Percentiles rank a stretch among this genome's conserved stretches.
These are phyloP conservation scores for Caenorhabditis sp. DNA, from an alignment of 2,888 invertebrate species.

Conservation along the genomic window DNA sequence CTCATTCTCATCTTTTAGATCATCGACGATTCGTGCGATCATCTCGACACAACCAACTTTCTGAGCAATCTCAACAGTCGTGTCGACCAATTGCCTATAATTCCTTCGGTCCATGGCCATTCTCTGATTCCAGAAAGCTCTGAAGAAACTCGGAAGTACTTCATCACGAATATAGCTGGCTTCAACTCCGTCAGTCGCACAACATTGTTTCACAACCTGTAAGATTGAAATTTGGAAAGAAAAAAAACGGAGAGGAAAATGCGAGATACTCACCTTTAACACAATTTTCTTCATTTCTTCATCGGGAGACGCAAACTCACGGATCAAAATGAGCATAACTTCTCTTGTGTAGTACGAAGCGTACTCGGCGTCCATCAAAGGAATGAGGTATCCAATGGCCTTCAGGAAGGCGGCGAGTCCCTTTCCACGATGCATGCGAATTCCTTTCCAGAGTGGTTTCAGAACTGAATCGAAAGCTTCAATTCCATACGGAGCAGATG, in stretches of 20 bases:
- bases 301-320: conserved; percentile 99
- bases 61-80: conserved; percentile 99
- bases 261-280: conserved; percentile 85
- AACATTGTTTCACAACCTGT: conserved; percentile 99
- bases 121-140: conserved; percentile 95
- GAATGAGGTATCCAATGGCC: conserved; percentile 98
- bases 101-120: conserved; percentile 99
- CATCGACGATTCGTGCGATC: conserved; percentile 95
- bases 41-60: conserved; percentile 99
- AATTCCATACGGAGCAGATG: conserved; percentile 99
- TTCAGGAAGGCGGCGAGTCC: conserved; percentile 99
- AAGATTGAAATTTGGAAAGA: no score
- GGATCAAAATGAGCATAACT: conserved; percentile 97
- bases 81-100: conserved; percentile 90
- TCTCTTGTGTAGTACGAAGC: conserved; percentile 99
- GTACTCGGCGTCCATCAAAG: conserved; percentile 97
- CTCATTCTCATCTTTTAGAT: conserved; percentile 99
- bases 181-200: conserved; percentile 99
- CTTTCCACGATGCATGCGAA: conserved; percentile 88
- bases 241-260: background rate
- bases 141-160: conserved; percentile 82
- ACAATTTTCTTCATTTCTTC: conserved; percentile 99
- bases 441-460: conserved; percentile 98
- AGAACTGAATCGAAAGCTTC: conserved; percentile 99
- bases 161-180: conserved; percentile 99